phyloP scores from a whole-genome alignment of 2,113 vertebrate species.

The Dermatemys mawii region DNA sequence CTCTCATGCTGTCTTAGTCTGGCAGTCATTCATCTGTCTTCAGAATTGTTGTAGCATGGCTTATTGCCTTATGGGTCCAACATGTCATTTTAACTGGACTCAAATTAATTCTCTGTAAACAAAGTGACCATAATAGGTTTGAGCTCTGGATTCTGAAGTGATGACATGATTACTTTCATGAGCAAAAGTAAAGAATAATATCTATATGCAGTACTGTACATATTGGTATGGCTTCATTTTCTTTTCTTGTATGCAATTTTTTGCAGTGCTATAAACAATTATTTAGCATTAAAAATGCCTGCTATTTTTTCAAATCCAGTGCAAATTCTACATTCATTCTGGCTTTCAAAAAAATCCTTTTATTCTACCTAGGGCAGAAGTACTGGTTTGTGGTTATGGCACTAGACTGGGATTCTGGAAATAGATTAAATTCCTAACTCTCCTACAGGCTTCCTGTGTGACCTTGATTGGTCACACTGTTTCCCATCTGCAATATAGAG shows the following conservation, averaged over 20 bases:
- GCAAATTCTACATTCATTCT: background rate
- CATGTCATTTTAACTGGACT: slow-evolving; percentile 31
- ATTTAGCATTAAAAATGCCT: background rate
- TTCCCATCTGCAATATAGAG: background rate
- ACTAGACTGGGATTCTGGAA: background rate
- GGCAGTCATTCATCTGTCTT: slow-evolving; percentile 32
- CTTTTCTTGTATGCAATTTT: background rate
- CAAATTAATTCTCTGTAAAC: slow-evolving; percentile 32
- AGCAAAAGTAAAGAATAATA: background rate
- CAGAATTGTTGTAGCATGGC: background rate
- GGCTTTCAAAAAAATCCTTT: background rate
- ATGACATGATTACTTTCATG: background rate
- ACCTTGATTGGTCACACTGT: background rate
- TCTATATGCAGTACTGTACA: background rate
- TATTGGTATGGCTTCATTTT: background rate
- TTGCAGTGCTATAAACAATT: background rate
- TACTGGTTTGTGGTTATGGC: background rate
- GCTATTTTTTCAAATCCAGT: background rate
- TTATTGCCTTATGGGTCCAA: background rate
- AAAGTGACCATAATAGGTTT: slow-evolving; percentile 13
- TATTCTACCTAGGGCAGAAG: background rate
- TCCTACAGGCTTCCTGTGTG: background rate
- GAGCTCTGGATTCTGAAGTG: background rate
- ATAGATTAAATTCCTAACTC: background rate
- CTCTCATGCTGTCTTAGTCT: slow-evolving; percentile 1